A percentile compares a stretch with the other conserved stretches of the same genome.
These are phyloP conservation scores for Uloborus plumipes DNA, from an alignment of 2,888 invertebrate genomes.

Conservation along the genomic window DNA sequence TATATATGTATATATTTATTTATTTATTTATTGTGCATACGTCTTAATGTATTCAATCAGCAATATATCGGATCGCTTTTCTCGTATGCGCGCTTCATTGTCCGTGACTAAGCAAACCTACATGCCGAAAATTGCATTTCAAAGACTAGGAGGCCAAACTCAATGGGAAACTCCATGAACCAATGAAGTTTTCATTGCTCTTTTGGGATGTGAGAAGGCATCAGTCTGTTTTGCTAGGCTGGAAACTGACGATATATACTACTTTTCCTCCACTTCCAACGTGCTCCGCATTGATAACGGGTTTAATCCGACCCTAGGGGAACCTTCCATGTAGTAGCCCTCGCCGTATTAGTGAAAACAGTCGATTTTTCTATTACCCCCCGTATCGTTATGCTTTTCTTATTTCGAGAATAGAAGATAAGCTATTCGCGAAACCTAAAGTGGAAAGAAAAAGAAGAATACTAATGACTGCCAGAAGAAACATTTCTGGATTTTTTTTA, in stretches of 20 bases:
- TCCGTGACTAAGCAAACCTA: conserved; percentile 60
- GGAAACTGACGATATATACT: conserved; percentile 56
- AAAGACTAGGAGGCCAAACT: conserved; percentile 29
- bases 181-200: conserved; percentile 63
- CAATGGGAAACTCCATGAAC: conserved; percentile 53
- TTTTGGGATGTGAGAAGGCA: conserved; percentile 54
- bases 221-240: conserved; percentile 62
- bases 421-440: conserved; percentile 25
- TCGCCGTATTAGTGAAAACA: conserved; percentile 61
- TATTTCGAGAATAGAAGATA: conserved; percentile 45
- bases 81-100: conserved; percentile 53
- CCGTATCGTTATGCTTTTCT: conserved; percentile 11
- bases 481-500: too few species aligned
- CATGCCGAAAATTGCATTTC: conserved; percentile 30
- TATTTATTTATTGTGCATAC: too few species aligned
- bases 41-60: too few species aligned
- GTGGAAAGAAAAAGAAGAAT: conserved; percentile 24
- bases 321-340: conserved; percentile 19
- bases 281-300: conserved; percentile 62
- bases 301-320: conserved; percentile 62
- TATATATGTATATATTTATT: too few species aligned
- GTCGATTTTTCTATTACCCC: conserved; percentile 49
- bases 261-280: conserved; percentile 51
- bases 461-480: too few species aligned
- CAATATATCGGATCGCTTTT: too few species aligned